Conservation (phyloP, 2,113 vertebrate genomes). For the Prionailurus viverrinus region DNA sequence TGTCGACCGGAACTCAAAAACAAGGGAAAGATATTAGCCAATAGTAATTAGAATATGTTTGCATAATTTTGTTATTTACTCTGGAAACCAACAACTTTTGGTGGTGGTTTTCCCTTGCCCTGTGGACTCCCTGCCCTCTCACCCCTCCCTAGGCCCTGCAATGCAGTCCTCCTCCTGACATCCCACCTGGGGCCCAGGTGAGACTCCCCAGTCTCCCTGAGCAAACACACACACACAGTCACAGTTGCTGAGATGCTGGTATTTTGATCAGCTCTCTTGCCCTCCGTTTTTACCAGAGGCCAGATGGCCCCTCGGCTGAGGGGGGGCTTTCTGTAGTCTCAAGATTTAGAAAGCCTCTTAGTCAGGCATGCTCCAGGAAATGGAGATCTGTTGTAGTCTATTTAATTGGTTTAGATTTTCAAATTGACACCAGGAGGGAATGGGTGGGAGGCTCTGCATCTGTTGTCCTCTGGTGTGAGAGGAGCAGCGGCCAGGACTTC, state of each 20-base stretch:
- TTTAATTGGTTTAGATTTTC: conserved; percentile 44
- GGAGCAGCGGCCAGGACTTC: neutral
- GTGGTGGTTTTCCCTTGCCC: neutral
- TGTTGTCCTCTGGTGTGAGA: neutral
- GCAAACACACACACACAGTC: neutral
- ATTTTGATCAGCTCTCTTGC: neutral
- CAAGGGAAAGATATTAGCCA: neutral
- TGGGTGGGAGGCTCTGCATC: neutral
- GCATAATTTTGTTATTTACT: neutral
- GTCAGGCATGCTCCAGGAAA: neutral
- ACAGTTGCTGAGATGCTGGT: neutral
- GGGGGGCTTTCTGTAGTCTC: conserved; percentile 12
- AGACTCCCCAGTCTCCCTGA: neutral
- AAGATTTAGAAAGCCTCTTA: neutral
- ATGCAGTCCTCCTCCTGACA: neutral
- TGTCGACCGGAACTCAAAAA: conserved; percentile 43
- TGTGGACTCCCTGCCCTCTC: neutral
- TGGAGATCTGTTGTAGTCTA: neutral
- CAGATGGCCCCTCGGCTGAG: neutral
- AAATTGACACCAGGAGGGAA: neutral
- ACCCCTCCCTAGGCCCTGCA: neutral
- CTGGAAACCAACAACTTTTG: neutral
- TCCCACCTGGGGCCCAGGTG: neutral
- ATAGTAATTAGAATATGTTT: conserved; percentile 28
- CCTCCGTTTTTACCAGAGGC: neutral